Evolutionary conservation across 2,888 invertebrate genomes (phyloP).

Genomic region (Sesamia inferens): DNA sequence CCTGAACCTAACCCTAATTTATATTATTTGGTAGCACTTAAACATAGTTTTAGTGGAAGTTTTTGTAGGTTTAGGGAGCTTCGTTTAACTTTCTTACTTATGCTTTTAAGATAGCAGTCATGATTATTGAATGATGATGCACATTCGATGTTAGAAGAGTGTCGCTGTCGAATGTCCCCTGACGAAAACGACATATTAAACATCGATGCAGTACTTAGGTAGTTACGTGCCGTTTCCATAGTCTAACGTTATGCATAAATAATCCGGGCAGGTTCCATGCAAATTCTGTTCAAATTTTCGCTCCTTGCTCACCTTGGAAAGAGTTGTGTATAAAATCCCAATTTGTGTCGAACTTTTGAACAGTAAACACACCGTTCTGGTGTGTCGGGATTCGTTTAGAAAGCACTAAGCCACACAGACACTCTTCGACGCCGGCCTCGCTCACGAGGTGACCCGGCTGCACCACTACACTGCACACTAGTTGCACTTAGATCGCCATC

Average conservation of each 20-base stretch:
- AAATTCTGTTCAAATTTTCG: not conserved
- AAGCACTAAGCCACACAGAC: conserved; percentile 63
- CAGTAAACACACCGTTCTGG: conserved; percentile 51
- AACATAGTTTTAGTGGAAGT: not conserved
- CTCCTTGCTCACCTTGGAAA: conserved; percentile 71
- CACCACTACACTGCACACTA: conserved; percentile 69
- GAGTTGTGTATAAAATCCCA: conserved; percentile 67
- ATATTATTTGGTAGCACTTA: not conserved
- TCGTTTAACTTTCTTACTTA: not conserved
- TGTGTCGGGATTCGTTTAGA: conserved; percentile 63
- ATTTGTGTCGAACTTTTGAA: conserved; percentile 37
- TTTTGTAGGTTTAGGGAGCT: not conserved
- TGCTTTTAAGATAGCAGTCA: not conserved
- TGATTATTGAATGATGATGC: not conserved
- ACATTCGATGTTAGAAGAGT: not conserved
- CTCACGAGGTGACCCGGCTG: conserved; percentile 77
- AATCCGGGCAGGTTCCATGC: not conserved
- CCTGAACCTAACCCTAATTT: not conserved
- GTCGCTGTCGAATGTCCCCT: not conserved
- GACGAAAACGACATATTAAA: not conserved
- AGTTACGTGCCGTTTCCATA: conserved; percentile 1
- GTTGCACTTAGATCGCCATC: conserved; percentile 58
- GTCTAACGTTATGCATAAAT: conserved; percentile 4
- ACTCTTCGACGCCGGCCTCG: conserved; percentile 76
- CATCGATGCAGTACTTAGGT: conserved; percentile 19